phyloP scores from a whole-genome alignment of 2,113 vertebrate genomes.

The Bubo bubo region DNA sequence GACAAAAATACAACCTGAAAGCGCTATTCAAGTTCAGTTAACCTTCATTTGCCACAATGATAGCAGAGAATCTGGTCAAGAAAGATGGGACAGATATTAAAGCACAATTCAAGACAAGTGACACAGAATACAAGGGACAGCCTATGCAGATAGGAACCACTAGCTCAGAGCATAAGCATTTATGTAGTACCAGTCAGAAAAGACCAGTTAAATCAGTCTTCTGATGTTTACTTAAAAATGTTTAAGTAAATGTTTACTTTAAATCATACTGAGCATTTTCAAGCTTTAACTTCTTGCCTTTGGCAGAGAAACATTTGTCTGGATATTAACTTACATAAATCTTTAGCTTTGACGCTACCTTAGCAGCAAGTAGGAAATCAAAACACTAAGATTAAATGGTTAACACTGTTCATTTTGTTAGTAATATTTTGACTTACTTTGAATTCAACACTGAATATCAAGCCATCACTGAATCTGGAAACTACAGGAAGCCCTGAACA shows the following conservation, averaged over 20 bases:
- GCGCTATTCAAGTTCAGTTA: background rate
- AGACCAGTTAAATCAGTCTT: background rate
- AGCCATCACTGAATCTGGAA: background rate
- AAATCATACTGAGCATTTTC: background rate
- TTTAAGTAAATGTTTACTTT: background rate
- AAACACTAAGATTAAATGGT: background rate
- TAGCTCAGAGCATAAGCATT: background rate
- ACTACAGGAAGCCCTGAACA: background rate
- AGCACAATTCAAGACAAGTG: fast-evolving
- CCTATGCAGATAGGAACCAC: fast-evolving
- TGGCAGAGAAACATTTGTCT: background rate
- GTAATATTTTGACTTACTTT: background rate
- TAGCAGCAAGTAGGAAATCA: background rate
- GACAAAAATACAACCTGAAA: background rate
- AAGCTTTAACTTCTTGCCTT: background rate
- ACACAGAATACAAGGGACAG: background rate
- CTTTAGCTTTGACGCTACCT: background rate
- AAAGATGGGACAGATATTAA: background rate
- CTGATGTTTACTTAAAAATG: background rate
- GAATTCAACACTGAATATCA: background rate
- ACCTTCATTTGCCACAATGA: background rate
- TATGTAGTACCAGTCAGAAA: background rate
- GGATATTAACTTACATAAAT: background rate
- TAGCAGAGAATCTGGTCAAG: background rate
- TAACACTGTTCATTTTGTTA: background rate